A percentile compares a stretch with the other conserved stretches of the same genome.
Evolutionary conservation across 2,113 vertebrate genomes (phyloP).

Genomic region (Pteruthius melanotis): DNA sequence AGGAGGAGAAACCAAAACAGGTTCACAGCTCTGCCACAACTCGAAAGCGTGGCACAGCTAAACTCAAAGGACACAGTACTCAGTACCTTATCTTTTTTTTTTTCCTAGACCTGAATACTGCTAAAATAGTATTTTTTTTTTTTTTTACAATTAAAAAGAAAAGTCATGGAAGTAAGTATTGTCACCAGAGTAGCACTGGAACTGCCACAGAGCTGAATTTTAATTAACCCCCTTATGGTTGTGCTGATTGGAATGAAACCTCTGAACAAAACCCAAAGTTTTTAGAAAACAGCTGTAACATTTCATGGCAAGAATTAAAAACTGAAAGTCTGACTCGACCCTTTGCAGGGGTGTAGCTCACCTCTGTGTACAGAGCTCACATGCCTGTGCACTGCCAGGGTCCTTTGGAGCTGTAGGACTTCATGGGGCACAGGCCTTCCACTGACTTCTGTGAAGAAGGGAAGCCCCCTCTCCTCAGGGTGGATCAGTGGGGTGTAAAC

Average conservation of each 20-base stretch:
- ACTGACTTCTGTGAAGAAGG: not conserved
- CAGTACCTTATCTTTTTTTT: not conserved
- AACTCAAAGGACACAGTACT: not conserved
- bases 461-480: not conserved
- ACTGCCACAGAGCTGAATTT: not conserved
- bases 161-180: not conserved
- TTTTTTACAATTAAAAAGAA: not conserved
- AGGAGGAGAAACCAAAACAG: conserved; percentile 45
- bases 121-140: not conserved
- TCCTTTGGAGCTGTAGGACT: not conserved
- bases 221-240: not conserved
- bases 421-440: not conserved
- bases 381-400: not conserved
- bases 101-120: not conserved
- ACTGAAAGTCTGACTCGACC: not conserved
- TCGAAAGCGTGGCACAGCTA: not conserved
- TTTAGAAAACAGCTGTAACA: conserved; percentile 15
- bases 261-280: not conserved
- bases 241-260: not conserved
- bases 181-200: not conserved
- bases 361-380: not conserved
- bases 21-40: conserved; percentile 19
- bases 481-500: not conserved
- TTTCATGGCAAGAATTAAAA: not conserved
- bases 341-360: not conserved